Conservation (phyloP, 2,113 vertebrate species). For the Rhabdomys dilectus region DNA sequence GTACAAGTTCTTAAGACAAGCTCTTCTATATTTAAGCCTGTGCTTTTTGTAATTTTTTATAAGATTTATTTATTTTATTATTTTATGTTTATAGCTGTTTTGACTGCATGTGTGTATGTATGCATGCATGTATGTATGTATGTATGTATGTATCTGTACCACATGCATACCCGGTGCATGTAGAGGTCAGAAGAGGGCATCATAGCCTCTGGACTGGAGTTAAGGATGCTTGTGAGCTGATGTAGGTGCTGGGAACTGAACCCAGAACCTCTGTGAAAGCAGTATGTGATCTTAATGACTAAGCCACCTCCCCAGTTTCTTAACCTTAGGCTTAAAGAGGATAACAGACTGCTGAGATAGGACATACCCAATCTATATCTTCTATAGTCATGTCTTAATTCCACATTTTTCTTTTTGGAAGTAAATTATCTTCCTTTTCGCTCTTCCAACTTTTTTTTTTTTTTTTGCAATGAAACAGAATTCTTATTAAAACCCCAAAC, state of each 20-base stretch:
- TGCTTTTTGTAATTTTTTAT: not conserved
- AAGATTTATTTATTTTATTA: not conserved
- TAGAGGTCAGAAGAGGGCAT: not conserved
- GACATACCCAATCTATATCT: not conserved
- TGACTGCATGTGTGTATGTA: not conserved
- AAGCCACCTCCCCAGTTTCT: not conserved
- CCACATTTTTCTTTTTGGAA: not conserved
- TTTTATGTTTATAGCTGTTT: not conserved
- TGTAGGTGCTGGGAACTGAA: too few species aligned
- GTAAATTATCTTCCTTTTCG: not conserved
- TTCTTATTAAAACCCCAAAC: not conserved
- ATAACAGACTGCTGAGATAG: not conserved
- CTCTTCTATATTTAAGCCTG: not conserved
- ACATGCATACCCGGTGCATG: not conserved
- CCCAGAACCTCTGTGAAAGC: not conserved
- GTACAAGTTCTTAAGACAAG: not conserved
- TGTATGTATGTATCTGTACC: not conserved
- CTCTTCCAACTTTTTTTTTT: not conserved
- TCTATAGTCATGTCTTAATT: not conserved
- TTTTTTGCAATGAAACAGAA: conserved; percentile 16
- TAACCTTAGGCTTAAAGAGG: not conserved
- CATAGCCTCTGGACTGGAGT: not conserved
- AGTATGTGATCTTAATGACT: not conserved
- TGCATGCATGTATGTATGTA: too few species aligned
- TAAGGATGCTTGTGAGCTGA: not conserved